Conservation (phyloP, 2,888 invertebrate species). For the Agonopterix subpropinquella region DNA sequence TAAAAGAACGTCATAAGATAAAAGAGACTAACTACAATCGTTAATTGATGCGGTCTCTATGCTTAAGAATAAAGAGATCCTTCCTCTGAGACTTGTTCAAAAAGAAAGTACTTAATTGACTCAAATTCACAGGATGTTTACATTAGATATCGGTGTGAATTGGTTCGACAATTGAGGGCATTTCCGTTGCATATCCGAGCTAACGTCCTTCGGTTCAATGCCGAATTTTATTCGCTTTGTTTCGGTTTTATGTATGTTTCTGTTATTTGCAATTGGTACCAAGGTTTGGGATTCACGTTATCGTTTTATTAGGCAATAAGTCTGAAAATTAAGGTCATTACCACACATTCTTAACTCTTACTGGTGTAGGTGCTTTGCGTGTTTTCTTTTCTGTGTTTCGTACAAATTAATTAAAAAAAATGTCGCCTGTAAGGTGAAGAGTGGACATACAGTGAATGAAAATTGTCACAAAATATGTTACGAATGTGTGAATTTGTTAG, state of each 20-base stretch:
- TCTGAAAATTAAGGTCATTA: conserved; percentile 1
- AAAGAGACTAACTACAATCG: too few species aligned
- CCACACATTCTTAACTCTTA: not conserved
- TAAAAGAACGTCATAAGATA: too few species aligned
- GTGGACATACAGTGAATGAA: too few species aligned
- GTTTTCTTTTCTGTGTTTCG: too few species aligned
- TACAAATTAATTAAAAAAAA: too few species aligned
- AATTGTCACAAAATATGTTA: too few species aligned
- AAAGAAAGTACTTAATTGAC: conserved; percentile 21
- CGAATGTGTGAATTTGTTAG: too few species aligned
- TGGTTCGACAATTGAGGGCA: conserved; percentile 19
- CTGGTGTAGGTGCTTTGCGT: too few species aligned
- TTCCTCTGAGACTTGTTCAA: too few species aligned
- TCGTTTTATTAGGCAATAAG: not conserved
- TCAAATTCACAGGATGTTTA: conserved; percentile 35
- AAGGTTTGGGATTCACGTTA: conserved; percentile 12
- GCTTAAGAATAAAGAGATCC: too few species aligned
- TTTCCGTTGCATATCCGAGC: conserved; percentile 35
- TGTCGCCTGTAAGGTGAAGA: too few species aligned
- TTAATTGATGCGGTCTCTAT: too few species aligned
- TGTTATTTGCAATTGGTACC: conserved; percentile 18
- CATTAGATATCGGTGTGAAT: conserved; percentile 26
- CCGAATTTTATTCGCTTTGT: conserved; percentile 20
- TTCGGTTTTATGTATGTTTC: conserved; percentile 12
- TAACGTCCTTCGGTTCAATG: conserved; percentile 38